phyloP scores from a whole-genome alignment of 2,888 invertebrate genomes.

The Cantharis flavilabris region DNA sequence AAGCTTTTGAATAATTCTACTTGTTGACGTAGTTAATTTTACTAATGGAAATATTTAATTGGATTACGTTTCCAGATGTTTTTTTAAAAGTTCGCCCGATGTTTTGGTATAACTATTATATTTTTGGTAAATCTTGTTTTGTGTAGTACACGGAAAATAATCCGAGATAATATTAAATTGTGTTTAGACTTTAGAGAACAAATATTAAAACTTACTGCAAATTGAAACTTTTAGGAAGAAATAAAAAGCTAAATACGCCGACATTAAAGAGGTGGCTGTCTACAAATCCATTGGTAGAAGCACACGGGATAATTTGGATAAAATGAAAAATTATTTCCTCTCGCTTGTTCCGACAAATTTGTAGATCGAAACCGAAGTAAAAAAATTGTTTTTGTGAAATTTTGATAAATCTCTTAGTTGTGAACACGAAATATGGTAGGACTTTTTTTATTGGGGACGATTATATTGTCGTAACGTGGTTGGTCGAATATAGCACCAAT shows the following conservation, averaged over 20 bases:
- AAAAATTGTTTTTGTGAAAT: background rate
- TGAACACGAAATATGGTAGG: background rate
- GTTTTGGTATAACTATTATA: background rate
- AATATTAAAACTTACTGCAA: background rate
- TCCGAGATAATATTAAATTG: background rate
- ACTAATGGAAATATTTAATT: background rate
- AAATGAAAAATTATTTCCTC: background rate
- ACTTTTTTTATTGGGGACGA: constrained; percentile 5
- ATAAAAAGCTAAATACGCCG: background rate
- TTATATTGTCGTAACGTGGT: constrained; percentile 12
- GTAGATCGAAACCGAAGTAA: background rate
- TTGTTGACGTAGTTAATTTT: too few species aligned
- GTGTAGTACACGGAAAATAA: background rate
- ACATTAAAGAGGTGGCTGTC: background rate
- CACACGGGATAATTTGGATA: background rate
- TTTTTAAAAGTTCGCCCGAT: background rate
- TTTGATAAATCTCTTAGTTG: background rate
- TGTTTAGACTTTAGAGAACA: background rate
- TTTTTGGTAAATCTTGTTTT: background rate
- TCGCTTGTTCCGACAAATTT: background rate
- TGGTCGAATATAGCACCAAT: constrained; percentile 22
- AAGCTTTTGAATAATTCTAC: too few species aligned
- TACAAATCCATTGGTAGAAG: background rate
- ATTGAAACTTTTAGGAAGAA: background rate
- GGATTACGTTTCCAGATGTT: background rate